A percentile compares a stretch with the other conserved stretches of the same genome.
phyloP scores from a whole-genome alignment of 2,888 invertebrate species.

The Ophraella communa region DNA sequence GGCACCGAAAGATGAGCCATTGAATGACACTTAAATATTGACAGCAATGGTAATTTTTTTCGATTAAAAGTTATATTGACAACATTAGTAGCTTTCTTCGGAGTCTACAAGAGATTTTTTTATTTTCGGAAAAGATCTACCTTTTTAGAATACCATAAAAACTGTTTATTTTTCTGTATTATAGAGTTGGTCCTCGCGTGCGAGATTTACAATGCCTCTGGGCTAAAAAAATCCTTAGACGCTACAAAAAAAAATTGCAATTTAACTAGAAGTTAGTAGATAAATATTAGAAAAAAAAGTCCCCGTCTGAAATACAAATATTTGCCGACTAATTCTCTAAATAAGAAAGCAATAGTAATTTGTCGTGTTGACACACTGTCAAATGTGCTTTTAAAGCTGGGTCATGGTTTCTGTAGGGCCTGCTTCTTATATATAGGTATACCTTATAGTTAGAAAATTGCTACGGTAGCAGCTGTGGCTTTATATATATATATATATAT shows the following conservation, averaged over 20 bases:
- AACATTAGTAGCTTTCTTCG: no score
- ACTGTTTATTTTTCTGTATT: background rate
- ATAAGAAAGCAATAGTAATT: constrained; percentile 42
- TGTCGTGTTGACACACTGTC: constrained; percentile 44
- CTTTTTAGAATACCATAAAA: no score
- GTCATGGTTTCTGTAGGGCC: constrained; percentile 18
- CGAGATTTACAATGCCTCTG: background rate
- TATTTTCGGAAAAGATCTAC: no score
- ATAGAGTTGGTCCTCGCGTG: background rate
- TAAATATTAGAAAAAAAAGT: constrained; percentile 1
- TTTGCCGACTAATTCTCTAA: constrained; percentile 42
- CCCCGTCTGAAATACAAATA: constrained; percentile 28
- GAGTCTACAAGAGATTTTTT: no score
- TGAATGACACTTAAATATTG: no score
- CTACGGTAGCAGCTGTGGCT: constrained; percentile 48
- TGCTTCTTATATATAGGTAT: background rate
- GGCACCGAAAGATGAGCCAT: no score
- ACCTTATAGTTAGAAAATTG: no score
- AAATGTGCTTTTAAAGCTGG: constrained; percentile 40
- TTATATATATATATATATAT: no score
- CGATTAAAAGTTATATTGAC: no score
- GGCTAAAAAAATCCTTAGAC: background rate
- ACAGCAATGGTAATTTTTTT: no score
- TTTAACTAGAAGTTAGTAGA: background rate
- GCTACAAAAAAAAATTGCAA: constrained; percentile 18